Conservation (phyloP, 2,113 vertebrate genomes). For the Calidris pygmaea region DNA sequence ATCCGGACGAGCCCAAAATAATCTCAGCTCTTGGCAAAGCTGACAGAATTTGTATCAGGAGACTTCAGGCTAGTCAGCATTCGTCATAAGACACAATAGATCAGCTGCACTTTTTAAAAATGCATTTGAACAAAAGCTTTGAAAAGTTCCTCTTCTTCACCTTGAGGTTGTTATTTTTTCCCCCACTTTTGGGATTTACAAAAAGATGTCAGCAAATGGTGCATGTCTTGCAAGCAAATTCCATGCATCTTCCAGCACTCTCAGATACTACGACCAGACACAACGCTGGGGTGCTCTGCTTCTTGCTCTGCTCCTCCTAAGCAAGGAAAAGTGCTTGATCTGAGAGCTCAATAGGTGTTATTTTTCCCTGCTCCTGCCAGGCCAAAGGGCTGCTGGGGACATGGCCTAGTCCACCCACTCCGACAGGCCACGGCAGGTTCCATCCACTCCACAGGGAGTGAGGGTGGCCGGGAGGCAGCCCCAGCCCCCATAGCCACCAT, state of each 20-base stretch:
- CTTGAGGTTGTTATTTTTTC: not conserved
- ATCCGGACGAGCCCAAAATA: not conserved
- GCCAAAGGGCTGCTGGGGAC: not conserved
- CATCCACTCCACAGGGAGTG: not conserved
- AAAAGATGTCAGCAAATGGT: not conserved
- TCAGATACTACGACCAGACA: not conserved
- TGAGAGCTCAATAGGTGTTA: not conserved
- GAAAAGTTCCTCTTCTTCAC: not conserved
- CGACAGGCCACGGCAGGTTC: not conserved
- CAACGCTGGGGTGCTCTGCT: not conserved
- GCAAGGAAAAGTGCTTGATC: not conserved
- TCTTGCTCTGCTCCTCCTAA: not conserved
- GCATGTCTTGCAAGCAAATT: not conserved
- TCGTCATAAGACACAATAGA: not conserved
- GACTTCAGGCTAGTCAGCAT: not conserved
- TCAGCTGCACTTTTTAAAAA: not conserved
- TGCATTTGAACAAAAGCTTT: not conserved
- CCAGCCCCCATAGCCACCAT: not conserved
- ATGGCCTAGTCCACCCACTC: not conserved
- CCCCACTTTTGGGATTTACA: not conserved
- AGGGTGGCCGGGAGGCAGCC: not conserved
- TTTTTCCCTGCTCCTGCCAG: accelerated
- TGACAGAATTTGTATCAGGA: not conserved
- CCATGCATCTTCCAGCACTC: not conserved
- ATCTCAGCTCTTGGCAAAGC: slow-evolving; percentile 9